Base-by-base conservation (phyloP, 2,888 invertebrate species). In the Acrobasis suavella region DNA sequence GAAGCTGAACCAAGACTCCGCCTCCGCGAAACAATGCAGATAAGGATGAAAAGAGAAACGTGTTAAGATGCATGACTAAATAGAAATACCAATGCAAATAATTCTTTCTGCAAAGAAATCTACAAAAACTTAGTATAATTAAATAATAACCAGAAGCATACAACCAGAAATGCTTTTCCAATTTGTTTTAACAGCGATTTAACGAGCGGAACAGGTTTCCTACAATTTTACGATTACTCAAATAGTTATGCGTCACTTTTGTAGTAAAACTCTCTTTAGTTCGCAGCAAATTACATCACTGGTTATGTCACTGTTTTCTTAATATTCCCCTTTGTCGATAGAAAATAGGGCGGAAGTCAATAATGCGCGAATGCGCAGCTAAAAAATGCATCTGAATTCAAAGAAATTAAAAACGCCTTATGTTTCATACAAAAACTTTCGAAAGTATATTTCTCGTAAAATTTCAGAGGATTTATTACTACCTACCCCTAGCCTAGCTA, bases 181-280 rank as follows among this genome's bases (percentile, higher is more conserved):
- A 77, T 78, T 75, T 75, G 68, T 69, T 76, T 77, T 79, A 72
- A 77, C 70, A 67, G 62, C 67, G 55, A 64, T 76, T 85, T 82
- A 76, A 86, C 72, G 75, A 80, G 77, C 77, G 74, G 74, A 77
- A 77, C 81, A 69, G 67, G 75, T 72, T 80, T 73, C 72, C 70
- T 67, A 68, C 60, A 60, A 54, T 68, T 83, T 83, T 73, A 82
- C 73, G 81, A 78, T 72, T 69, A 69, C 69, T 69, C 67, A 60
- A 72, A 73, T 65, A 64, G 64, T 63, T 60, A 54, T 73, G 71
- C 77, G 73, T 77, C 75, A 74, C 63, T 72, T 64, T 72, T 68
- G 70, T 74, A 70, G 67, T 74, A 72, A 75, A 78, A 75, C 68
- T 69, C 70, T 73, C 66, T 72, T 73, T 72, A 65, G 70, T 61